These are phyloP conservation scores for Athetis lepigone DNA, from an alignment of 2,888 invertebrate genomes.

Conservation along the genomic window DNA sequence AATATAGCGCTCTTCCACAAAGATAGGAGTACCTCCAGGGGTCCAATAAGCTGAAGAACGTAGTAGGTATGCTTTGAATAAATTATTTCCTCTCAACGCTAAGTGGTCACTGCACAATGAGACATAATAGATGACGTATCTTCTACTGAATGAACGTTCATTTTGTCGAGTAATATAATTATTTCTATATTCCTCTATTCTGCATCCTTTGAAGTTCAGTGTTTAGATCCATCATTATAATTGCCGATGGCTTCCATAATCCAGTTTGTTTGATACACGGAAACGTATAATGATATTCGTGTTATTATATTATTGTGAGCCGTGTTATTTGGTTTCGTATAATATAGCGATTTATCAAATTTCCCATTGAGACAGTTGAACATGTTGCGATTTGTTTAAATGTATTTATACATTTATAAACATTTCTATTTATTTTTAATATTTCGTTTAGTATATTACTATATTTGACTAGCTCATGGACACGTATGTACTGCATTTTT, in stretches of 20 bases:
- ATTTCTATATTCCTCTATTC: slow-evolving; percentile 66
- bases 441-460: neutral
- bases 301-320: slow-evolving; percentile 46
- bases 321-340: slow-evolving; percentile 45
- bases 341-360: slow-evolving; percentile 48
- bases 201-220: slow-evolving; percentile 74
- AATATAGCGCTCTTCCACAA: slow-evolving; percentile 26
- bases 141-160: slow-evolving; percentile 79
- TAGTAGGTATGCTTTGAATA: slow-evolving; percentile 78
- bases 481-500: slow-evolving; percentile 1
- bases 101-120: slow-evolving; percentile 85
- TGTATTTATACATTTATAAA: slow-evolving; percentile 26
- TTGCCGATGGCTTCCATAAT: slow-evolving; percentile 65
- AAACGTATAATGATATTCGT: slow-evolving; percentile 59
- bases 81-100: slow-evolving; percentile 85
- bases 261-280: slow-evolving; percentile 56
- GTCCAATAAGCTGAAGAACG: slow-evolving; percentile 60
- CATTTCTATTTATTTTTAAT: slow-evolving; percentile 28
- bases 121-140: slow-evolving; percentile 85
- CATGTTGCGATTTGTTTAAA: slow-evolving; percentile 41
- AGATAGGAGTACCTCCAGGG: slow-evolving; percentile 34
- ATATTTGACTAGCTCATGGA: slow-evolving; percentile 3
- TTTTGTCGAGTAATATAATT: slow-evolving; percentile 74
- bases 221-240: slow-evolving; percentile 73
- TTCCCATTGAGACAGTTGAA: slow-evolving; percentile 17